Evolutionary conservation across 1,140 invertebrate species (phyloP).

Genomic region (Octopus sinensis): DNA sequence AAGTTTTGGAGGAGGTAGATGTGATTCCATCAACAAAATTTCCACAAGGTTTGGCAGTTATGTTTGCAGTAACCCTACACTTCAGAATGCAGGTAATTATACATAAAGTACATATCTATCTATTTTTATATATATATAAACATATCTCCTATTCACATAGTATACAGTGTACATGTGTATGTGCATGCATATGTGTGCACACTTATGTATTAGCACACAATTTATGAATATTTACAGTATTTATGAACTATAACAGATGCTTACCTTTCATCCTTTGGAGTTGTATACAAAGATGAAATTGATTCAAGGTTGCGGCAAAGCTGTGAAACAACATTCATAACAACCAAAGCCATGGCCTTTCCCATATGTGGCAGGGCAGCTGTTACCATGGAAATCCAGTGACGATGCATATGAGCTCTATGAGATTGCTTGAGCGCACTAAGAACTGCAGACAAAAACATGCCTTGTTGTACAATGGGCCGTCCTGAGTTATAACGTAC

Average conservation of each 20-base stretch:
- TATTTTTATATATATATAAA: no score
- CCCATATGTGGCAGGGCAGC: constrained; percentile 74
- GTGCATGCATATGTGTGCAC: no score
- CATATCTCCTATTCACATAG: no score
- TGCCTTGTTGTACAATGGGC: constrained; percentile 66
- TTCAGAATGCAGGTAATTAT: no score
- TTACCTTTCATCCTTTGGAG: constrained; percentile 28
- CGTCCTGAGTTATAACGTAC: constrained; percentile 35
- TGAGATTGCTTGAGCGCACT: constrained; percentile 68
- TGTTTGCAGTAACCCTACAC: no score
- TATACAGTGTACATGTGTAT: no score
- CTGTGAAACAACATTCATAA: constrained; percentile 76
- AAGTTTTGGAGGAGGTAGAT: no score
- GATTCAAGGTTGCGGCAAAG: constrained; percentile 80
- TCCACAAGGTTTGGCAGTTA: no score
- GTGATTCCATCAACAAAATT: no score
- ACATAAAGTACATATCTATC: no score
- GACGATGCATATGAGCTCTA: constrained; percentile 66
- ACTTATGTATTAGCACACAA: neutral
- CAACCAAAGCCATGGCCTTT: constrained; percentile 71
- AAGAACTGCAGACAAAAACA: constrained; percentile 80
- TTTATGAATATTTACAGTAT: neutral
- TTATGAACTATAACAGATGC: neutral
- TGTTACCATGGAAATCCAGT: constrained; percentile 78
- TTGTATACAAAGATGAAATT: constrained; percentile 49